phyloP scores from a whole-genome alignment of 2,888 invertebrate genomes.

The Brachyopa scutellaris region DNA sequence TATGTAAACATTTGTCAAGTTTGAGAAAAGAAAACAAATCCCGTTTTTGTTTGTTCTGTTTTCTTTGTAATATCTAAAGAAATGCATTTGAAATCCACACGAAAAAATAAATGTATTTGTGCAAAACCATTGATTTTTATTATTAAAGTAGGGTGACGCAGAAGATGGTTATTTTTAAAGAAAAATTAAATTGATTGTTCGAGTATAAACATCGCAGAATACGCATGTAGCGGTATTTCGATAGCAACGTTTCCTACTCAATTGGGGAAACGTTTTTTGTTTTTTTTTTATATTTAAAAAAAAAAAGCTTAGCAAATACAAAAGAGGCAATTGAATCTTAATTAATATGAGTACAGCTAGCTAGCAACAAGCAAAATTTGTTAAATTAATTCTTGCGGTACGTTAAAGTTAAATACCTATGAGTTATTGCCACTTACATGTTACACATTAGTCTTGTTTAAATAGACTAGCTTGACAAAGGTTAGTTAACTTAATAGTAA shows the following conservation, averaged over 20 bases:
- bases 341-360: too few relatives aligned
- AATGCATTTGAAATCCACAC: neutral
- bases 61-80: neutral
- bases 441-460: too few relatives aligned
- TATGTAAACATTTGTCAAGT: conserved; percentile 5
- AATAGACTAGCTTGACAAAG: neutral
- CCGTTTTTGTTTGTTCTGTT: neutral
- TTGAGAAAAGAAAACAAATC: neutral
- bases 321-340: too few relatives aligned
- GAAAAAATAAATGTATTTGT: conserved; percentile 31
- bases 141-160: neutral
- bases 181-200: too few relatives aligned
- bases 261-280: too few relatives aligned
- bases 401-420: too few relatives aligned
- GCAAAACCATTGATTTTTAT: conserved; percentile 38
- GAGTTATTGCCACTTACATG: too few relatives aligned
- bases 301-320: too few relatives aligned
- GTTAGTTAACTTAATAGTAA: neutral
- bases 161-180: neutral
- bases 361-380: too few relatives aligned
- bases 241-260: too few relatives aligned
- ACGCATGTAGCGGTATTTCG: neutral
- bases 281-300: too few relatives aligned
- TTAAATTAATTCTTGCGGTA: too few relatives aligned
- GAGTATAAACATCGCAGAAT: neutral